Percentiles rank a stretch among this genome's conserved stretches.
Conservation (phyloP, 2,888 invertebrate species). For the Aricia artaxerxes region DNA sequence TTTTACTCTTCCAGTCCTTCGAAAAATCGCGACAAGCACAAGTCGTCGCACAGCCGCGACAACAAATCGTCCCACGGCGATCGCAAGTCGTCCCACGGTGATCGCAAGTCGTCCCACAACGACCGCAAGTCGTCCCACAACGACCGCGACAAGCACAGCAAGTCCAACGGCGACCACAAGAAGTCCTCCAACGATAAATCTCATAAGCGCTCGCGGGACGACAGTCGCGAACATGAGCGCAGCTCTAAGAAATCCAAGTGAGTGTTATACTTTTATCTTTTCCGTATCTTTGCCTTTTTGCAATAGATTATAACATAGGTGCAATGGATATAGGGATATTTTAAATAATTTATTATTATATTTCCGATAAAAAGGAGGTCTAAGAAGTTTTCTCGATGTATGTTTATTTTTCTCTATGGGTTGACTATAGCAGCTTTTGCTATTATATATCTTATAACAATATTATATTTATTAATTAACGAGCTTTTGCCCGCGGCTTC, state of each 20-base stretch:
- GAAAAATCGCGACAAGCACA: constrained; percentile 59
- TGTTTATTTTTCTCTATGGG: too few species aligned
- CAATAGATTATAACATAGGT: too few species aligned
- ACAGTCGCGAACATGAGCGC: constrained; percentile 83
- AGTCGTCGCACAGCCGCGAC: constrained; percentile 52
- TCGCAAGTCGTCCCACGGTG: constrained; percentile 46
- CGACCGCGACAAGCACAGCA: constrained; percentile 56
- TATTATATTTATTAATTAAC: not conserved
- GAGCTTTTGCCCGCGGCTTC: too few species aligned
- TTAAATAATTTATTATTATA: too few species aligned
- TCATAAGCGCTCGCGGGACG: constrained; percentile 88
- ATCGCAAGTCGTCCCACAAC: constrained; percentile 64
- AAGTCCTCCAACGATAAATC: constrained; percentile 61
- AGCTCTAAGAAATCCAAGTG: constrained; percentile 86
- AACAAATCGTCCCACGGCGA: constrained; percentile 60
- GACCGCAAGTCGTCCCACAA: constrained; percentile 59
- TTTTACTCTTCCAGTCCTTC: constrained; percentile 60
- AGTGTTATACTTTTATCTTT: constrained; percentile 43
- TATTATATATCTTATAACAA: not conserved
- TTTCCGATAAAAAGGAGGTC: too few species aligned
- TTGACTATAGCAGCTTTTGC: too few species aligned
- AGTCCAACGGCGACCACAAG: constrained; percentile 63
- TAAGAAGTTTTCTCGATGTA: too few species aligned
- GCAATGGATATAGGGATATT: too few species aligned
- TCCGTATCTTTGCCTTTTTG: too few species aligned